Conservation (phyloP, 2,888 invertebrate species). For the Amphipoea lucens region DNA sequence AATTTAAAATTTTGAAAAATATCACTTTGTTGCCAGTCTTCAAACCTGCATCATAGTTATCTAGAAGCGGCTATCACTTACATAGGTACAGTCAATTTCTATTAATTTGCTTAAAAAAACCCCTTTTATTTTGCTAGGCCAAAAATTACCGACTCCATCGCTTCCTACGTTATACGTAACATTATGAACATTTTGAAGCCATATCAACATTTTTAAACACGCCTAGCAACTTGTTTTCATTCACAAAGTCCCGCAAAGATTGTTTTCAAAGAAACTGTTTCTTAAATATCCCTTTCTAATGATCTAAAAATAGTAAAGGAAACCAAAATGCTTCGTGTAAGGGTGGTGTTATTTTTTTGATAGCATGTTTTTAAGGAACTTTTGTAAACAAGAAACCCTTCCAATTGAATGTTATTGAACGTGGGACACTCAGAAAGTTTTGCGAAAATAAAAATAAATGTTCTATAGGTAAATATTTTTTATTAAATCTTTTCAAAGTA, state of each 20-base stretch:
- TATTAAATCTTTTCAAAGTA: no score
- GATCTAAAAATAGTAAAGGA: background rate
- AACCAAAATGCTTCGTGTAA: background rate
- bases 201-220: background rate
- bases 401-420: background rate
- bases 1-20: background rate
- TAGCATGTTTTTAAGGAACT: background rate
- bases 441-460: no score
- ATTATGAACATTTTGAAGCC: slow-evolving; percentile 2
- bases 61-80: background rate
- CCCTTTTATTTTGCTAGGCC: background rate
- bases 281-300: background rate
- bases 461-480: no score
- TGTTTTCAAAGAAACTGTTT: background rate
- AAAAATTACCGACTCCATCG: background rate
- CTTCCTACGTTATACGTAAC: background rate
- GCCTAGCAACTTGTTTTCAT: background rate
- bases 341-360: no score
- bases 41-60: background rate
- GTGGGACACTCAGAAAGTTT: no score
- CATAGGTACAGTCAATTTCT: background rate
- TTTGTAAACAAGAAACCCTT: background rate
- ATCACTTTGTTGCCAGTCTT: background rate
- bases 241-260: background rate
- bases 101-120: background rate